Evolutionary conservation across 2,888 invertebrate species (phyloP).

Genomic region (Microplitis manilae): DNA sequence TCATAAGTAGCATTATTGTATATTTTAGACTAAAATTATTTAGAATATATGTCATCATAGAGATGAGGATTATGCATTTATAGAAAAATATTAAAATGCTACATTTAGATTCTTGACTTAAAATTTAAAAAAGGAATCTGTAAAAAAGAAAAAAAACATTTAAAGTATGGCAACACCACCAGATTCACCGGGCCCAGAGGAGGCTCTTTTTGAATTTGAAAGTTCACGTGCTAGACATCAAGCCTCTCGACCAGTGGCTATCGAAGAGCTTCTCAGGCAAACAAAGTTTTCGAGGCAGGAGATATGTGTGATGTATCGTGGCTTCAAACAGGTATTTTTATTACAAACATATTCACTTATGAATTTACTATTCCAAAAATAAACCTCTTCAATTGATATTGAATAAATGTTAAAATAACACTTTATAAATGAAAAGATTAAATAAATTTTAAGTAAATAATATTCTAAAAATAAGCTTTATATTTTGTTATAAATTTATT

Average conservation of each 20-base stretch:
- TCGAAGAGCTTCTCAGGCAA: constrained; percentile 92
- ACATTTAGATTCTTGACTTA: constrained; percentile 15
- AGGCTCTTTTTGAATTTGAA: constrained; percentile 89
- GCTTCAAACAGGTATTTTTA: constrained; percentile 90
- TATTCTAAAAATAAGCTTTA: background rate
- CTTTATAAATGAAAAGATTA: background rate
- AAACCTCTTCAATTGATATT: background rate
- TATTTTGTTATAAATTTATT: background rate
- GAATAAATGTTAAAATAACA: background rate
- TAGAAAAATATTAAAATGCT: background rate
- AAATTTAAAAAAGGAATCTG: constrained; percentile 11
- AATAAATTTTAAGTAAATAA: background rate
- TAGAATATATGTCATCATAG: background rate
- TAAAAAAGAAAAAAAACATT: background rate
- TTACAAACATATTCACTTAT: background rate
- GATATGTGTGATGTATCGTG: constrained; percentile 96
- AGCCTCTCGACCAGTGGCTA: constrained; percentile 87
- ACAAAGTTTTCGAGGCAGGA: constrained; percentile 97
- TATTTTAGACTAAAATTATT: background rate
- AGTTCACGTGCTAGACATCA: constrained; percentile 79
- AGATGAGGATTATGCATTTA: background rate
- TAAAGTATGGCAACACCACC: constrained; percentile 85
- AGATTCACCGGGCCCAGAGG: constrained; percentile 86
- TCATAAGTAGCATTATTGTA: background rate
- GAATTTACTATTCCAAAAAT: background rate